These are phyloP conservation scores for Standfussiana lucernea DNA, from an alignment of 2,888 invertebrate species.

Conservation along the genomic window DNA sequence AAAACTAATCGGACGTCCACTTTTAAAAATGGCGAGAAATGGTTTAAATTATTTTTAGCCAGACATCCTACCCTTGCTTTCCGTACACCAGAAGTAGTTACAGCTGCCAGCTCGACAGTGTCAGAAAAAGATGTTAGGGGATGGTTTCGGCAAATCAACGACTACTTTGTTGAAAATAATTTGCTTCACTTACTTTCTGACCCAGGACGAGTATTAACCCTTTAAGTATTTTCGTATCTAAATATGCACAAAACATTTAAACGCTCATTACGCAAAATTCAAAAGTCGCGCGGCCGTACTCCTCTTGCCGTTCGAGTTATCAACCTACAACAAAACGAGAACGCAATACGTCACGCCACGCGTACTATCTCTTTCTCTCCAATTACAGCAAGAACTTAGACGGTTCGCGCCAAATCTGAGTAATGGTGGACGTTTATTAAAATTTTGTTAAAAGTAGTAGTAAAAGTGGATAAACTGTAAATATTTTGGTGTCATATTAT, in stretches of 20 bases:
- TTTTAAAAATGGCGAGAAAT: constrained; percentile 4
- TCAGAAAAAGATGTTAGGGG: constrained; percentile 68
- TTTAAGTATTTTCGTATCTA: constrained; percentile 19
- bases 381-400: constrained; percentile 2
- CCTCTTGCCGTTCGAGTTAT: not conserved
- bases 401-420: not conserved
- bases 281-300: constrained; percentile 8
- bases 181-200: constrained; percentile 1
- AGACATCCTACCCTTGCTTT: constrained; percentile 10
- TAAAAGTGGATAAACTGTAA: constrained; percentile 5
- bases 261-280: constrained; percentile 4
- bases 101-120: constrained; percentile 71
- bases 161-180: constrained; percentile 12
- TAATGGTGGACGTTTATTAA: constrained; percentile 12
- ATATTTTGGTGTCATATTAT: constrained; percentile 9
- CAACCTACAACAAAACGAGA: not conserved
- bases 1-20: not conserved
- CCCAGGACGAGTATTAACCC: constrained; percentile 48
- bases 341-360: constrained; percentile 7
- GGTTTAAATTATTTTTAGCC: constrained; percentile 16
- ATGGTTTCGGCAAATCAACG: constrained; percentile 65
- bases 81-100: constrained; percentile 71
- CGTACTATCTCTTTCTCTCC: constrained; percentile 18
- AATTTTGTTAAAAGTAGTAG: not conserved
- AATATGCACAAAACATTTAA: constrained; percentile 24